Conservation (phyloP, 2,113 vertebrate genomes). For the Pseudorhombus dupliciocellatus region DNA sequence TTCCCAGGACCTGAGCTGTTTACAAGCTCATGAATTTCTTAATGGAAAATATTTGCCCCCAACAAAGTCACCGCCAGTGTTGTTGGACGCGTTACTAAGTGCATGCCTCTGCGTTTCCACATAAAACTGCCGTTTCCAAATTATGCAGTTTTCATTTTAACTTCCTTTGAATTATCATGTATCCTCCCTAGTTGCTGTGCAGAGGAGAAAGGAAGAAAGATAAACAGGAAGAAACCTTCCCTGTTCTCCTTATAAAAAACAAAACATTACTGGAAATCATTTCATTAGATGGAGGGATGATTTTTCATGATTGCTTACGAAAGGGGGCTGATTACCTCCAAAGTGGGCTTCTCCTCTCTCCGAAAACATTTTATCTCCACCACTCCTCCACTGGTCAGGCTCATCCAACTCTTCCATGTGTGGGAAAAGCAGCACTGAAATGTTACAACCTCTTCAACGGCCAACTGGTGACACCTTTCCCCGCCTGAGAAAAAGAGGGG, state of each 20-base stretch:
- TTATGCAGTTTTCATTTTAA: slow-evolving; percentile 55
- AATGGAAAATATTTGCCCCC: slow-evolving; percentile 79
- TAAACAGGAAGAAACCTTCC: neutral
- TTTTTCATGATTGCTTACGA: neutral
- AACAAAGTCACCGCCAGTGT: slow-evolving; percentile 69
- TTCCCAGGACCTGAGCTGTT: slow-evolving; percentile 73
- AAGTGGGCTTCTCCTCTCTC: too few relatives aligned
- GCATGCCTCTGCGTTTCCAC: slow-evolving; percentile 71
- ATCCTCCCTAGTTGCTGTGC: slow-evolving; percentile 13
- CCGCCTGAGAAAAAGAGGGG: neutral
- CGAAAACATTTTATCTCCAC: too few relatives aligned
- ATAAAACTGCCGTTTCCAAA: slow-evolving; percentile 68
- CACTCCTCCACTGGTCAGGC: too few relatives aligned
- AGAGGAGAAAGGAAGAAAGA: slow-evolving; percentile 16
- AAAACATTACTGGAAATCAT: neutral
- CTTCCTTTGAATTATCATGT: slow-evolving; percentile 38
- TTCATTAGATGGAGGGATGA: neutral
- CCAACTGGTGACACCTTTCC: too few relatives aligned
- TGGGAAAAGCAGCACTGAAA: too few relatives aligned
- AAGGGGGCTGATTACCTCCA: too few relatives aligned
- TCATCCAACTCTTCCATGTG: neutral
- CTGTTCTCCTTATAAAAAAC: neutral
- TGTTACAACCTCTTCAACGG: too few relatives aligned
- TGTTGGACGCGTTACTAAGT: slow-evolving; percentile 56
- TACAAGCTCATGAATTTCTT: slow-evolving; percentile 79